phyloP scores from a whole-genome alignment of 1,140 invertebrate species.

The Drosophila setifemur region DNA sequence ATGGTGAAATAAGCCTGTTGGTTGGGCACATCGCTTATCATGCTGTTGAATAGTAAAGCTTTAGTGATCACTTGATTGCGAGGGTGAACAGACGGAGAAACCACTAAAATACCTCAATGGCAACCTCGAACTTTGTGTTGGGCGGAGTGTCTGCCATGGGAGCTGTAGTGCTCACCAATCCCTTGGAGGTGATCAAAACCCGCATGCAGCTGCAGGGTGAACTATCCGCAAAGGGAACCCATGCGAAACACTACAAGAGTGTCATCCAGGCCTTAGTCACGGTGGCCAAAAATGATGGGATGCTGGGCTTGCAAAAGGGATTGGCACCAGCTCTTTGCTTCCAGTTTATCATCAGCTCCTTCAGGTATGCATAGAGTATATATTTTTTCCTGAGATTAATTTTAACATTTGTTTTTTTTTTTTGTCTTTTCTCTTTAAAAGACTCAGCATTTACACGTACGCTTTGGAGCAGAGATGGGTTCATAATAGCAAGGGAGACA shows the following conservation, averaged over 20 bases:
- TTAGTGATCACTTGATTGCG: no score
- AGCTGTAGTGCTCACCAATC: slow-evolving; percentile 86
- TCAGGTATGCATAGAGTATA: no score
- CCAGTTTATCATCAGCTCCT: slow-evolving; percentile 84
- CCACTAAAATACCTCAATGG: slow-evolving; percentile 14
- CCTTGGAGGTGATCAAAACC: slow-evolving; percentile 93
- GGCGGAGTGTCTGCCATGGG: slow-evolving; percentile 84
- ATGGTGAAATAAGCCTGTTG: no score
- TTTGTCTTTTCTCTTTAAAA: neutral
- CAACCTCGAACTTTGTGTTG: slow-evolving; percentile 75
- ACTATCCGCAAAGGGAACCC: slow-evolving; percentile 86
- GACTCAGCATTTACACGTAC: slow-evolving; percentile 4
- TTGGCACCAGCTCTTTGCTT: slow-evolving; percentile 90
- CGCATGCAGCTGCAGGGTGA: slow-evolving; percentile 95
- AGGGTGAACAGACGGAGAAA: neutral
- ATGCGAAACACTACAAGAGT: slow-evolving; percentile 85
- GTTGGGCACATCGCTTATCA: no score
- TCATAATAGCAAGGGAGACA: neutral
- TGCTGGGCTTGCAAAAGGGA: slow-evolving; percentile 93
- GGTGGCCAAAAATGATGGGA: slow-evolving; percentile 84
- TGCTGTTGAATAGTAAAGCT: no score
- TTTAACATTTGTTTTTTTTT: neutral
- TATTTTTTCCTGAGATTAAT: neutral
- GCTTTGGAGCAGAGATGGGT: slow-evolving; percentile 13
- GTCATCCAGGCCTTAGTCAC: slow-evolving; percentile 87